A percentile compares a stretch with the other conserved stretches of the same genome.
Conservation (phyloP, 2,888 invertebrate species). For the Colostygia pectinataria region DNA sequence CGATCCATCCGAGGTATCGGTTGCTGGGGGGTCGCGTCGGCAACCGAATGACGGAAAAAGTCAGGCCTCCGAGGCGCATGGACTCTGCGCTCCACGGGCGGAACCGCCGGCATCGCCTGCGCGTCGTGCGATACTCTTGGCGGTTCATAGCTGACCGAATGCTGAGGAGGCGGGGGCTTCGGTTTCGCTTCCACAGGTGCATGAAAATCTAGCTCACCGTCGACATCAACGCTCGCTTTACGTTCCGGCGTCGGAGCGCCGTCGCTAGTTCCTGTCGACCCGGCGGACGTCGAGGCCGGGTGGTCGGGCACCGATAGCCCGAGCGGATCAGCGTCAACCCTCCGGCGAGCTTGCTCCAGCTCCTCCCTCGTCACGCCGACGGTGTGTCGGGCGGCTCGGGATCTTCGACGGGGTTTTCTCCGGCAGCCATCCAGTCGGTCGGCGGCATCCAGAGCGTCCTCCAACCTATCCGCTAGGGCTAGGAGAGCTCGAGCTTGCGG, state of each 20-base stretch:
- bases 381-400: conserved; percentile 88
- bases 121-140: conserved; percentile 51
- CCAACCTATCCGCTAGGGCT: conserved; percentile 86
- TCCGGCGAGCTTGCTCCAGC: conserved; percentile 88
- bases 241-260: conserved; percentile 61
- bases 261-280: conserved; percentile 56
- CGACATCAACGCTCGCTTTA: conserved; percentile 57
- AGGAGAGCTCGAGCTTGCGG: conserved; percentile 85
- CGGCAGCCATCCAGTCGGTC: conserved; percentile 67
- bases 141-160: conserved; percentile 54
- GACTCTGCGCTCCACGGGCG: conserved; percentile 56
- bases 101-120: conserved; percentile 51
- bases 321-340: conserved; percentile 83
- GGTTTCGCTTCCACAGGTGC: conserved; percentile 53
- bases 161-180: conserved; percentile 53
- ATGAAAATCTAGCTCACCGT: conserved; percentile 48
- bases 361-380: conserved; percentile 93
- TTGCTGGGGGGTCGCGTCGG: conserved; percentile 46
- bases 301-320: conserved; percentile 42
- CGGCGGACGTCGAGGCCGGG: conserved; percentile 64
- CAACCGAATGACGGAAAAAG: conserved; percentile 71
- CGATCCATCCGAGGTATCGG: conserved; percentile 47
- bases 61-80: conserved; percentile 57
- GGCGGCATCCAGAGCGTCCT: conserved; percentile 80
- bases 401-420: conserved; percentile 79